phyloP scores from a whole-genome alignment of 1,140 invertebrate genomes.

The Littorina saxatilis region DNA sequence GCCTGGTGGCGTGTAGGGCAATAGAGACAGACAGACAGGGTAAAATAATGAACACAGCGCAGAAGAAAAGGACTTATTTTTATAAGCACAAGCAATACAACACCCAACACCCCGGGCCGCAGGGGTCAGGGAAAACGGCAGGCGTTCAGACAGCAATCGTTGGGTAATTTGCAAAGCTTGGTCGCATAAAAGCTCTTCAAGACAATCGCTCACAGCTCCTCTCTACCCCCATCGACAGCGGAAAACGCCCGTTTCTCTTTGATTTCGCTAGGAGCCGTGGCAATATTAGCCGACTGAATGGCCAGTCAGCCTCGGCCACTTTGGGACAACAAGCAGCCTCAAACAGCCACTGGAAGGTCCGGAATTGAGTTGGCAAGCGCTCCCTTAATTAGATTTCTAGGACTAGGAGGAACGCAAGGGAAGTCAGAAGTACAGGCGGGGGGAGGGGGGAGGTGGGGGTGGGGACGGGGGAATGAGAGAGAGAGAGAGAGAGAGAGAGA shows the following conservation, averaged over 20 bases:
- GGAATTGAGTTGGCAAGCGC: constrained; percentile 24
- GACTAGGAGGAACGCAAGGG: constrained; percentile 56
- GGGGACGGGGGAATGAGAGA: too few species aligned
- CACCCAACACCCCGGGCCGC: too few species aligned
- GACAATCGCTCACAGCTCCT: constrained; percentile 11
- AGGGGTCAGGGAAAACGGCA: too few species aligned
- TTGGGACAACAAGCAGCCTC: constrained; percentile 9
- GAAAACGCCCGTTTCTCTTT: constrained; percentile 11
- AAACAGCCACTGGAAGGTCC: background rate
- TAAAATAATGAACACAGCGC: too few species aligned
- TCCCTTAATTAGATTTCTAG: constrained; percentile 17
- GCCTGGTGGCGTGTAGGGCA: too few species aligned
- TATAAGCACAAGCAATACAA: too few species aligned
- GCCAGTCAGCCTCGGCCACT: constrained; percentile 13
- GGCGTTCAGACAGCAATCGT: background rate
- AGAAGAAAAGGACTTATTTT: too few species aligned
- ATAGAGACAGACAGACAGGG: too few species aligned
- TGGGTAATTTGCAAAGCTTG: background rate
- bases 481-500: too few species aligned
- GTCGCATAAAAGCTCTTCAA: background rate
- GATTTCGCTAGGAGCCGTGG: constrained; percentile 13
- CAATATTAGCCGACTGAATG: constrained; percentile 1
- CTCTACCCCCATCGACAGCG: background rate
- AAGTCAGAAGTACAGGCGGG: constrained; percentile 60
- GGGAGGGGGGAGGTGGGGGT: background rate